These are phyloP conservation scores for Pipistrellus nathusii DNA, from an alignment of 2,797 vertebrate species.

Conservation along the genomic window DNA sequence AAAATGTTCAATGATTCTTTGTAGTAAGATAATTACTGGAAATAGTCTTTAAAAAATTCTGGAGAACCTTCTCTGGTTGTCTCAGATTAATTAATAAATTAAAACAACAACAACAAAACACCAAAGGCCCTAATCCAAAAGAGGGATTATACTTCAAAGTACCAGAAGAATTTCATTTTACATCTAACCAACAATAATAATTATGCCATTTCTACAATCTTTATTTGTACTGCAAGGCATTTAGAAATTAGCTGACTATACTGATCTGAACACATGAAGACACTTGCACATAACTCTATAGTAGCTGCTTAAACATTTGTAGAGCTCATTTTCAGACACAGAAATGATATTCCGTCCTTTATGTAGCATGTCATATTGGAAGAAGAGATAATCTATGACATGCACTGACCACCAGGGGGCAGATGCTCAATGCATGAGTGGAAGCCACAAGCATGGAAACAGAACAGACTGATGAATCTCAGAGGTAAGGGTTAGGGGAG, in stretches of 20 bases:
- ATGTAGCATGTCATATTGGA: neutral
- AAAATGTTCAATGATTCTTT: constrained; percentile 32
- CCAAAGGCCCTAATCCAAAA: neutral
- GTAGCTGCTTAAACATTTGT: neutral
- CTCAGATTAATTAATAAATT: constrained; percentile 6
- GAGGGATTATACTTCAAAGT: neutral
- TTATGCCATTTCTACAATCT: neutral
- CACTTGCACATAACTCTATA: neutral
- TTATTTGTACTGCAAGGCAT: neutral
- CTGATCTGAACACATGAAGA: neutral
- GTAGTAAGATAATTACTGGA: neutral
- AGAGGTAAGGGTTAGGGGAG: too few species aligned
- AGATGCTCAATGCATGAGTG: too few species aligned
- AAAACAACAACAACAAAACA: constrained; percentile 1
- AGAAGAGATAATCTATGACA: neutral
- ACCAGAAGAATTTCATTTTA: constrained; percentile 37
- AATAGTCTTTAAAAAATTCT: constrained; percentile 44
- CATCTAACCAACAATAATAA: neutral
- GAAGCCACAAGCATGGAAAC: too few species aligned
- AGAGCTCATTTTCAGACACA: constrained; percentile 54
- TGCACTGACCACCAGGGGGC: too few species aligned
- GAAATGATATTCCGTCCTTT: constrained; percentile 34
- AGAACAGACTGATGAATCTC: too few species aligned
- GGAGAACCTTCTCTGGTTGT: neutral
- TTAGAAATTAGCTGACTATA: constrained; percentile 35